These are phyloP conservation scores for Daboia siamensis DNA, from an alignment of 2,113 vertebrate species.

Conservation along the genomic window DNA sequence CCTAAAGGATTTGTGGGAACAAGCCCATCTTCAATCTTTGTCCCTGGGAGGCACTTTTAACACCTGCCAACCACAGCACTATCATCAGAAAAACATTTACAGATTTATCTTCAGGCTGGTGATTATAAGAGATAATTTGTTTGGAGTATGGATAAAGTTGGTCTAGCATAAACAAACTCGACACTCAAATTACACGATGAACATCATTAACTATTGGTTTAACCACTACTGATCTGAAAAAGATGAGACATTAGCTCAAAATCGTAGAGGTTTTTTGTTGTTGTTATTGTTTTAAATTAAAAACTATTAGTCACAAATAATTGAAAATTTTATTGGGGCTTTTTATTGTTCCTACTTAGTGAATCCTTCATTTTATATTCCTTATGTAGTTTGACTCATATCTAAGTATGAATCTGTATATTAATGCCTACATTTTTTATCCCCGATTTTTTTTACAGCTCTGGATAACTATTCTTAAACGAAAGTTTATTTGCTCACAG, in stretches of 20 bases:
- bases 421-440: background rate
- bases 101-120: constrained; percentile 97
- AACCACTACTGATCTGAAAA: constrained; percentile 71
- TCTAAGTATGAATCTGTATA: background rate
- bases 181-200: constrained; percentile 89
- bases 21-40: constrained; percentile 94
- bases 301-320: constrained; percentile 40
- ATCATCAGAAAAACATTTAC: constrained; percentile 99
- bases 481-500: background rate
- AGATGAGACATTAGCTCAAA: constrained; percentile 56
- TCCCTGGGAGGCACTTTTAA: constrained; percentile 98
- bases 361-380: background rate
- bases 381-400: background rate
- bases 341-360: background rate
- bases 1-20: constrained; percentile 80
- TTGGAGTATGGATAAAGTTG: constrained; percentile 97
- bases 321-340: background rate
- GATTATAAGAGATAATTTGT: constrained; percentile 99
- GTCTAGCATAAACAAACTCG: constrained; percentile 99
- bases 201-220: constrained; percentile 93
- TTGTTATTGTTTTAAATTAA: constrained; percentile 20
- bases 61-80: constrained; percentile 97
- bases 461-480: background rate
- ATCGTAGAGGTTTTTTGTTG: constrained; percentile 34
- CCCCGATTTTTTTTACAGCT: background rate